These are phyloP conservation scores for Dermatophagoides farinae DNA, from an alignment of 1,140 invertebrate species.

Conservation along the genomic window DNA sequence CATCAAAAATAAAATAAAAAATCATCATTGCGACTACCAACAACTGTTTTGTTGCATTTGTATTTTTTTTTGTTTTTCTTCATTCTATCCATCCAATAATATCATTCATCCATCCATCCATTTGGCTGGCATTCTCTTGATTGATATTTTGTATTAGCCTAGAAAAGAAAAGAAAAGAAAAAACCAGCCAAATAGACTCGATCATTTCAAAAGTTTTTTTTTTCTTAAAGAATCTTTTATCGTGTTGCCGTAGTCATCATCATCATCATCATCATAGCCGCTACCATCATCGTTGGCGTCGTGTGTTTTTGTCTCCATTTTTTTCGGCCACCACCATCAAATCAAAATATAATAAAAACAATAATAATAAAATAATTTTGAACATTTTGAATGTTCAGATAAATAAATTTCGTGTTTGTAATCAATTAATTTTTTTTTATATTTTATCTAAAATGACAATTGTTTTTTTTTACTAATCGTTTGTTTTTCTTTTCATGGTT, in stretches of 20 bases:
- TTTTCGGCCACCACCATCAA: not conserved
- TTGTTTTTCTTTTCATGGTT: not conserved
- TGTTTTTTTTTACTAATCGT: not conserved
- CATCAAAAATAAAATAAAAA: no score
- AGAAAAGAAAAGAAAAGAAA: not conserved
- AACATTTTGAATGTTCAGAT: not conserved
- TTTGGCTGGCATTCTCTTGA: not conserved
- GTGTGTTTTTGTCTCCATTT: not conserved
- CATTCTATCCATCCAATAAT: not conserved
- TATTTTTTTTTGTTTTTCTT: not conserved
- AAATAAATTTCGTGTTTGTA: no score
- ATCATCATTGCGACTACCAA: no score
- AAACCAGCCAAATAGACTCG: no score
- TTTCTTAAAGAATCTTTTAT: no score
- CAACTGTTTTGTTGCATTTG: no score
- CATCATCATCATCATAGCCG: not conserved
- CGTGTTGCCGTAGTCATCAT: no score
- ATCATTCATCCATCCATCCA: not conserved
- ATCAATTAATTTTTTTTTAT: no score
- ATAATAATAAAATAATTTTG: not conserved
- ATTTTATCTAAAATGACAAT: no score
- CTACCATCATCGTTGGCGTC: not conserved
- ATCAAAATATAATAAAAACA: not conserved
- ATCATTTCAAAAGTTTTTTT: no score
- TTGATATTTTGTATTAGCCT: not conserved